A percentile compares a stretch with the other conserved stretches of the same genome.
These are phyloP conservation scores for Emmelina monodactyla DNA, from an alignment of 2,888 invertebrate genomes.

Conservation along the genomic window DNA sequence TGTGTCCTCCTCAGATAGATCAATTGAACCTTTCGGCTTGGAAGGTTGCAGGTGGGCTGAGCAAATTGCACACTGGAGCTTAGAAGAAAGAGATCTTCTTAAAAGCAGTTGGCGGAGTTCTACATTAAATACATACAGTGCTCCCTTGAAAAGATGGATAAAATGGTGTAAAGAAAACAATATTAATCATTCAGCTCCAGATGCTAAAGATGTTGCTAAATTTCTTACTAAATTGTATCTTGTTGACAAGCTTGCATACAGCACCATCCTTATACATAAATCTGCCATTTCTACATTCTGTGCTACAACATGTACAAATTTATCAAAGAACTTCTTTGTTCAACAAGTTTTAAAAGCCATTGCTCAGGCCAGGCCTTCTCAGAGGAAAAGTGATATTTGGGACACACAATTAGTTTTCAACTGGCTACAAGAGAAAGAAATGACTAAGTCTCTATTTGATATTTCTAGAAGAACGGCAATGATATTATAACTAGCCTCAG, in stretches of 20 bases:
- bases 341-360: neutral
- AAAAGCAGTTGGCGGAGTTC: too few species aligned
- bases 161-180: neutral
- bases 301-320: too few species aligned
- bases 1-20: too few species aligned
- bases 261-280: neutral
- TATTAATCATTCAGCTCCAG: too few species aligned
- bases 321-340: neutral
- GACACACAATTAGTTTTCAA: neutral
- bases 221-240: neutral
- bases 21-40: too few species aligned
- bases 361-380: neutral
- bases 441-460: too few species aligned
- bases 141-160: conserved; percentile 1
- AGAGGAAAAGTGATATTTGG: neutral
- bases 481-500: neutral
- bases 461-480: neutral
- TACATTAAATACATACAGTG: too few species aligned
- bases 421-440: too few species aligned
- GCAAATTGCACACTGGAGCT: too few species aligned
- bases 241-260: too few species aligned
- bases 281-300: neutral
- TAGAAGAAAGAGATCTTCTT: too few species aligned
- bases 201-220: neutral
- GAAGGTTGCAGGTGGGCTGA: too few species aligned